A percentile compares a stretch with the other conserved stretches of the same genome.
phyloP scores from a whole-genome alignment of 1,140 invertebrate species.

The Odontomachus brunneus region DNA sequence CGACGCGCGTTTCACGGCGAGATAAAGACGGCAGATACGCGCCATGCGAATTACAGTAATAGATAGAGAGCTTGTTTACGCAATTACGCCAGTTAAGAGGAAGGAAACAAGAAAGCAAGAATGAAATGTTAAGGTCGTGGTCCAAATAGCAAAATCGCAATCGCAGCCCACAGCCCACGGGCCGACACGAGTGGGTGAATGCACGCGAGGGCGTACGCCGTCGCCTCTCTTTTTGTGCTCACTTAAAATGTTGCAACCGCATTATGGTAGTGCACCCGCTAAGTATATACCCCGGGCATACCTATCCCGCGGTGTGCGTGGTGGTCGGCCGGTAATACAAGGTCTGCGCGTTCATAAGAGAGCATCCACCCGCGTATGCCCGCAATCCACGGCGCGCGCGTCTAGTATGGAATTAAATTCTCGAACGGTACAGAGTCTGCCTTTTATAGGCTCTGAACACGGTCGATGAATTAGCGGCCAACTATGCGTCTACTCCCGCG shows the following conservation, averaged over 20 bases:
- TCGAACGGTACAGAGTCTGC: conserved; percentile 17
- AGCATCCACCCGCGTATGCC: neutral
- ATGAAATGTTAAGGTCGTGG: neutral
- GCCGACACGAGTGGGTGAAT: conserved; percentile 22
- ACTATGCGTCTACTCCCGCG: neutral
- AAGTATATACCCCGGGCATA: conserved; percentile 15
- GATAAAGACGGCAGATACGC: neutral
- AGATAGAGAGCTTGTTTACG: conserved; percentile 36
- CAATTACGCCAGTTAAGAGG: conserved; percentile 17
- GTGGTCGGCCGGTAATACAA: neutral
- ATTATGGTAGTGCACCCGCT: conserved; percentile 27
- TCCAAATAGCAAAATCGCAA: conserved; percentile 17
- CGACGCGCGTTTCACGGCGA: conserved; percentile 13
- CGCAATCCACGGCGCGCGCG: neutral
- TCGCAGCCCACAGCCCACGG: no score
- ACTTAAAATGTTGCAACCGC: conserved; percentile 36
- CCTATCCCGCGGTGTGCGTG: conserved; percentile 16
- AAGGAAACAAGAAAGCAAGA: neutral
- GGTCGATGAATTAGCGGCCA: conserved; percentile 30
- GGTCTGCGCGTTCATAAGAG: neutral
- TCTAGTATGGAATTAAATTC: conserved; percentile 33
- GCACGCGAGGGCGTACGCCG: conserved; percentile 53
- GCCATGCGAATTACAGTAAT: neutral
- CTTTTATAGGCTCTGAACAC: neutral
- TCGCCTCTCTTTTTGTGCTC: conserved; percentile 45